Evolutionary conservation across 2,113 vertebrate genomes (phyloP), one percentile per base, ranked within the genome.

Genomic region (Mugil cephalus): DNA sequence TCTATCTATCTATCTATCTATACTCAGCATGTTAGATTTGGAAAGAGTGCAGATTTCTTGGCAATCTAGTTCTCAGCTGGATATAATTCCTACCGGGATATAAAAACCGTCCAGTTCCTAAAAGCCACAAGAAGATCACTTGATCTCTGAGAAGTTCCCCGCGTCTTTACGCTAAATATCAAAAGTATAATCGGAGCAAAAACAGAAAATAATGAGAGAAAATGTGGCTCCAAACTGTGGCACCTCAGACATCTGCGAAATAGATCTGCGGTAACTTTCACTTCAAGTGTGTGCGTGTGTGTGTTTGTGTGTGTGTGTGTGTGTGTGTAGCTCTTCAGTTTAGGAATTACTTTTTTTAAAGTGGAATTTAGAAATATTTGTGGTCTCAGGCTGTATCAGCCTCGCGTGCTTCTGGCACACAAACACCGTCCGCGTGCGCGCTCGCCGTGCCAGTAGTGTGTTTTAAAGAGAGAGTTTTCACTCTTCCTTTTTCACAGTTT

Each of bases 241-340:
- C 61, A 51, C 64, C 35, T 62, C 77, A 43, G 56, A 50, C 72
- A 77, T 84, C 84, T 82, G 83, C 66, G 48, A 40, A 74, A 84
- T 45, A 77, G 60, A 80, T 88, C 71, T 74, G 83, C 45, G 56
- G 74, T 70, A 55, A 47, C n/a, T 18, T 65, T 77, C 42, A 39
- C 38, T 60, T 36, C 42, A 39, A 21, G 66, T 52, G 24, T 35
- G 70, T 58, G 24, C 63, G 47, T 43, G 17, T 54, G 53, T 55
- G 24, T 34, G 39, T 69, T 18, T 42, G 38, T 48, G 18, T 67
- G 75, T 60, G 38, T 50, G 55, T 68, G 15, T 43, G 56, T 58
- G 42, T 51, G 72, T 61, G 53, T 70, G 70, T 40, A n/a, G 43
- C 46, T 50, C 56, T 34, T 19, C 13, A 12, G 19, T 47, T 21